Conservation (phyloP, 2,888 invertebrate genomes). For the Cylloceria caligata region DNA sequence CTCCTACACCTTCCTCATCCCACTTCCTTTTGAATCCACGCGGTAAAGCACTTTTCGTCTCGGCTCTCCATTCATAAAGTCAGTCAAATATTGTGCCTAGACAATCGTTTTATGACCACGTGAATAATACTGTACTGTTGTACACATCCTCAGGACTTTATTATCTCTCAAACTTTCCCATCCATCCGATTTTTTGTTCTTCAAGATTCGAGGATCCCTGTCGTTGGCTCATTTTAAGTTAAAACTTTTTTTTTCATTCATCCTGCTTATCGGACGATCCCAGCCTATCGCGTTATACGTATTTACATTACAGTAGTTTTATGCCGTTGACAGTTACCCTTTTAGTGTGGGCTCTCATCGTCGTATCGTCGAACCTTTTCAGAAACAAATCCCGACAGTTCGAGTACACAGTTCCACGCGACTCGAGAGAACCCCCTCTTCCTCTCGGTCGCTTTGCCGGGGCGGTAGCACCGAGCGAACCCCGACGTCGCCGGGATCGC, state of each 20-base stretch:
- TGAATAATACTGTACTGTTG: constrained; percentile 47
- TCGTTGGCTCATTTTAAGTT: background rate
- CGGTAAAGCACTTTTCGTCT: constrained; percentile 45
- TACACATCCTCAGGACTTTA: background rate
- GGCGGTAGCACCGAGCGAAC: constrained; percentile 74
- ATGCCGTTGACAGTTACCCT: constrained; percentile 72
- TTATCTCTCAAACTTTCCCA: background rate
- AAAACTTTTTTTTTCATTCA: constrained; percentile 38
- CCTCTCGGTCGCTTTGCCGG: constrained; percentile 57
- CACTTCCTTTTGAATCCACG: constrained; percentile 46
- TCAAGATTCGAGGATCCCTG: constrained; percentile 20
- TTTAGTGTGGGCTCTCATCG: constrained; percentile 37
- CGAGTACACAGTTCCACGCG: constrained; percentile 58
- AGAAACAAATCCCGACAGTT: constrained; percentile 21
- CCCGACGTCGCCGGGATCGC: constrained; percentile 73
- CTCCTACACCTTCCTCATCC: constrained; percentile 35
- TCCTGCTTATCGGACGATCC: constrained; percentile 61
- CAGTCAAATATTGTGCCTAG: constrained; percentile 78
- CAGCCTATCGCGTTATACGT: constrained; percentile 43
- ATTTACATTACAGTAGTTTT: constrained; percentile 73
- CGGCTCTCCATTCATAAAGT: constrained; percentile 72
- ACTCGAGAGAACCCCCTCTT: constrained; percentile 37
- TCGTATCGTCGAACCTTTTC: constrained; percentile 64
- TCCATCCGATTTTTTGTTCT: constrained; percentile 29
- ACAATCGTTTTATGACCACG: constrained; percentile 75